Conservation (phyloP, 2,888 invertebrate species). For the Tupiocoris notatus region DNA sequence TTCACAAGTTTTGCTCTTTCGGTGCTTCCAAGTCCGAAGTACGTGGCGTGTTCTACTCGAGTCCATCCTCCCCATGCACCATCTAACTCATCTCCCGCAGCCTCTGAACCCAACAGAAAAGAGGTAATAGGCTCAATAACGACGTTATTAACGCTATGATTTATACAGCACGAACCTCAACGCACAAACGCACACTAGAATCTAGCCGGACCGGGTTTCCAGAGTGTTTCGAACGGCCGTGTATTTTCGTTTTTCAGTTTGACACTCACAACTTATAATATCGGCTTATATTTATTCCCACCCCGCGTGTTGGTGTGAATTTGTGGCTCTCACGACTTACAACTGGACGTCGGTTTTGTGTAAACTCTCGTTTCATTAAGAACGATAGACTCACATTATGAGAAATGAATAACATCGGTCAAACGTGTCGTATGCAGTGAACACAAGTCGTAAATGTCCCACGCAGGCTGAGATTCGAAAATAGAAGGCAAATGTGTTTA, state of each 20-base stretch:
- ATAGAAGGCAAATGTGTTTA: too few relatives aligned
- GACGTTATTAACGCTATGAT: constrained; percentile 38
- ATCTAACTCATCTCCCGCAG: background rate
- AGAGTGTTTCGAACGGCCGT: background rate
- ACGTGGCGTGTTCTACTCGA: background rate
- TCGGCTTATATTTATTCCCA: constrained; percentile 3
- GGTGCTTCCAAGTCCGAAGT: background rate
- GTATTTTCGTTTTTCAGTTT: background rate
- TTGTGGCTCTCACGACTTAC: constrained; percentile 25
- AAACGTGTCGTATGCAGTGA: background rate
- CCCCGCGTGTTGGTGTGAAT: background rate
- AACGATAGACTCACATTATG: background rate
- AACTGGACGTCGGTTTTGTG: background rate
- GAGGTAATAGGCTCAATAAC: constrained; percentile 39
- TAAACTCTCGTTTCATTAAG: background rate
- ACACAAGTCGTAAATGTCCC: background rate
- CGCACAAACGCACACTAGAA: background rate
- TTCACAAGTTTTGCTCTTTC: background rate
- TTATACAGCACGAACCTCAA: constrained; percentile 14
- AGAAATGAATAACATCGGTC: background rate
- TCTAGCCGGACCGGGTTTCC: background rate
- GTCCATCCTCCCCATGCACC: background rate
- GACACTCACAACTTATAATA: constrained; percentile 12
- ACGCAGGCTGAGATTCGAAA: too few relatives aligned
- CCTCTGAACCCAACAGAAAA: constrained; percentile 13